Base-by-base conservation (phyloP, 2,888 invertebrate species). In the Tigriopus californicus region DNA sequence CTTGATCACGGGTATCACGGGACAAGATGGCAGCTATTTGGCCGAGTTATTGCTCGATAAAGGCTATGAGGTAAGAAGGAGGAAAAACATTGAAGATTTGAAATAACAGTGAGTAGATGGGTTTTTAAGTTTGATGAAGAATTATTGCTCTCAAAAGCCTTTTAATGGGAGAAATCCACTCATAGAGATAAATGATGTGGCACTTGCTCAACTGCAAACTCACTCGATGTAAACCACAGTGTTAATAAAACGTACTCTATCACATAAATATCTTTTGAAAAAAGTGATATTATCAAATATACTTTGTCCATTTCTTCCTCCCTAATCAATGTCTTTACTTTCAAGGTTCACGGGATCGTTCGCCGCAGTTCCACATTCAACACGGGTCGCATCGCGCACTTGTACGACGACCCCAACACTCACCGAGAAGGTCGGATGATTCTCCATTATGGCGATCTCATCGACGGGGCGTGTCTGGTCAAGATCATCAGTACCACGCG, bases 371-470 rank as follows among this genome's bases (percentile, higher is more conserved):
- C 92, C 66, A 86, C 90, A 0, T 98, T 99, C 71, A 99, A 98
- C 71, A 99, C 98, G 0, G 82, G 82, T 4, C 78, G 98, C 62
- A 97, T 99, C 63, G 85, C 92, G 68, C 98, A 99, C 73, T 74
- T 99, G 57, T 97, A 98, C 71, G 85, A 82, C 0, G 84, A 95
- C 72, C 88, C 88, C 0, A 79, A 82, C 44, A 81, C 85, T 24
- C 97, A 97, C 72, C 81, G 80, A n/a, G 70, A 70, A 18, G 89
- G 85, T 0, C 77, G 78, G 65, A 89, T 94, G 84, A 85, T 88
- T 66, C 75, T 99, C 8, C 98, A 98, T 71, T 98, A 98, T 71
- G 98, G 98, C 13, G 98, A 98, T 69, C 83, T 98, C 80, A 97
- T 97, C 0, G 98, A 99, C 72, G 92, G 92, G 54, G 90, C 92